Conservation (phyloP, 2,113 vertebrate genomes). For the Perognathus longimembris region DNA sequence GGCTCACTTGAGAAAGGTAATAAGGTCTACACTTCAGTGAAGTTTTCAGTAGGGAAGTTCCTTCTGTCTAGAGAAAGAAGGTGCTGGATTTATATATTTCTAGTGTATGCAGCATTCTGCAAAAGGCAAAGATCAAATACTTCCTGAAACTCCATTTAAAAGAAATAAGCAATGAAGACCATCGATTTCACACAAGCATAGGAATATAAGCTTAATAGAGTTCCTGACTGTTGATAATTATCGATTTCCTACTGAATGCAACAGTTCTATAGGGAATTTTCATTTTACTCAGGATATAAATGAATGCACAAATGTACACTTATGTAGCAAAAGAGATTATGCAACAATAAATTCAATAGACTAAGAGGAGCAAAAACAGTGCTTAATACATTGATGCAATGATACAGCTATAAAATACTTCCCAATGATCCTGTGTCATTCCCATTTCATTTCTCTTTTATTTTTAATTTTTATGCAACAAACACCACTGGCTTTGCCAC, state of each 20-base stretch:
- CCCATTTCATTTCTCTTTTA: neutral
- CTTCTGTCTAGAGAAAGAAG: neutral
- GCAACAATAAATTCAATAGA: neutral
- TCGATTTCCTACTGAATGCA: neutral
- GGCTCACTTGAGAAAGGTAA: neutral
- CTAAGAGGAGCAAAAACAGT: neutral
- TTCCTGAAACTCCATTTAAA: neutral
- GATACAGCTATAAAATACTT: neutral
- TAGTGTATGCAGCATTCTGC: neutral
- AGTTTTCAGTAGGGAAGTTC: neutral
- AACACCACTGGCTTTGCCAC: neutral
- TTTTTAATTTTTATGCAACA: neutral
- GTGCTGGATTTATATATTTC: neutral
- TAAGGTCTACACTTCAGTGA: fast-evolving
- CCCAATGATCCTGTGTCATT: neutral
- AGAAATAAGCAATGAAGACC: neutral
- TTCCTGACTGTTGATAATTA: too few species aligned
- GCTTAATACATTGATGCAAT: neutral
- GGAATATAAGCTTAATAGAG: neutral
- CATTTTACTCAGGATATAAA: neutral
- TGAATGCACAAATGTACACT: neutral
- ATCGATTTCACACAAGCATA: neutral
- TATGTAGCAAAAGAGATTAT: neutral
- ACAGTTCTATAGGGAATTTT: neutral
- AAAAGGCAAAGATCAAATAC: neutral